A percentile compares a stretch with the other conserved stretches of the same genome.
Conservation (phyloP, 2,888 invertebrate species). For the Drosophila fungiperda region DNA sequence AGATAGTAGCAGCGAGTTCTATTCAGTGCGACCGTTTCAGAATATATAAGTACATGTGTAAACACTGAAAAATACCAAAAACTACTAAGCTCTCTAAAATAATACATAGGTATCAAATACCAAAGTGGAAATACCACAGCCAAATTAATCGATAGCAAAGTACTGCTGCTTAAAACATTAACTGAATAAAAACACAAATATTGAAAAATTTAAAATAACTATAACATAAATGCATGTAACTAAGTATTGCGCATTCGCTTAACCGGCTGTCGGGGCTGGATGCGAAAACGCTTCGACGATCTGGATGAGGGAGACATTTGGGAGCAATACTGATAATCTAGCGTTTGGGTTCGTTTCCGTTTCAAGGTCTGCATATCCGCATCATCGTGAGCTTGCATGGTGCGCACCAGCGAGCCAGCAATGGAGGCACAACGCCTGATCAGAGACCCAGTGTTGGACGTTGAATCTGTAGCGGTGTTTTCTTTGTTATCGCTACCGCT, state of each 20-base stretch:
- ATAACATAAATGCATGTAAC: background rate
- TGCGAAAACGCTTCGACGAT: slow-evolving; percentile 82
- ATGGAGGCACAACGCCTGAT: slow-evolving; percentile 83
- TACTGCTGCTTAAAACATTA: background rate
- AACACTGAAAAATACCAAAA: background rate
- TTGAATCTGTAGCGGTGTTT: slow-evolving; percentile 33
- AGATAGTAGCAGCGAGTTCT: slow-evolving; percentile 25
- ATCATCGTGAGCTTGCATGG: slow-evolving; percentile 61
- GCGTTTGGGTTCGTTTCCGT: slow-evolving; percentile 81
- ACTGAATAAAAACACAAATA: background rate
- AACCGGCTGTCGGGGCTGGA: slow-evolving; percentile 83
- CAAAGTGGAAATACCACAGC: background rate
- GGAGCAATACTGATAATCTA: slow-evolving; percentile 63
- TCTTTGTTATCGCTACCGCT: slow-evolving; percentile 44
- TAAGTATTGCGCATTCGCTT: slow-evolving; percentile 82
- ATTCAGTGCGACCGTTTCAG: slow-evolving; percentile 29
- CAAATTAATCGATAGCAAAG: background rate
- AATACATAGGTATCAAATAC: background rate
- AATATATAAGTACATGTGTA: background rate
- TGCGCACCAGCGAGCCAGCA: slow-evolving; percentile 82
- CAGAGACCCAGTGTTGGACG: slow-evolving; percentile 59
- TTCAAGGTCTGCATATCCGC: slow-evolving; percentile 66
- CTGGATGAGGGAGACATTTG: slow-evolving; percentile 64
- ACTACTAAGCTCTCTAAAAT: background rate
- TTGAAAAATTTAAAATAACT: background rate